Evolutionary conservation across 2,113 vertebrate genomes (phyloP).

Genomic region (Serilophus lunatus): DNA sequence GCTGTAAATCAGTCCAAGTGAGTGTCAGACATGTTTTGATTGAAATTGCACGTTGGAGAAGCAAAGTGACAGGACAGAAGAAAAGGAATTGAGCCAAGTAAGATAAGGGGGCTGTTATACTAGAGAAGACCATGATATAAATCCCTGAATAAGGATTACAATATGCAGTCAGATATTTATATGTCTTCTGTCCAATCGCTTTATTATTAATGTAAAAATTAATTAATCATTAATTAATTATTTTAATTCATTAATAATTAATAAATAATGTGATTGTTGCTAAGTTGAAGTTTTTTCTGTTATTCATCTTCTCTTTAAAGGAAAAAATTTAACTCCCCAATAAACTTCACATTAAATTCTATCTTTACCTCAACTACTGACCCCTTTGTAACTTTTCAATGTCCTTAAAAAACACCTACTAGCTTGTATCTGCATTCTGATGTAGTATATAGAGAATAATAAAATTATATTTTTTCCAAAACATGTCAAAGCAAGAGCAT

Average conservation of each 20-base stretch:
- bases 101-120: not conserved
- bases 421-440: not conserved
- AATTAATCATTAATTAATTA: too few species aligned
- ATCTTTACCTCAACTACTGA: not conserved
- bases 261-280: not conserved
- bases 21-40: not conserved
- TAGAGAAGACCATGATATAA: not conserved
- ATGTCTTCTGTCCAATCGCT: not conserved
- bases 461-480: not conserved
- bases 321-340: not conserved
- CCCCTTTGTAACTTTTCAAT: not conserved
- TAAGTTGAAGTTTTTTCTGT: not conserved
- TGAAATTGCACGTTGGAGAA: not conserved
- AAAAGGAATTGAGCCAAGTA: not conserved
- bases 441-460: not conserved
- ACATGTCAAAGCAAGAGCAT: not conserved
- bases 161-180: not conserved
- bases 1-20: not conserved
- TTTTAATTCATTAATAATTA: too few species aligned
- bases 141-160: not conserved
- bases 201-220: not conserved
- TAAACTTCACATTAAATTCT: not conserved
- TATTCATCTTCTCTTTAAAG: not conserved
- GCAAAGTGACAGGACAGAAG: not conserved
- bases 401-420: not conserved